phyloP scores from a whole-genome alignment of 2,797 vertebrate species.

The Oophaga sylvatica region DNA sequence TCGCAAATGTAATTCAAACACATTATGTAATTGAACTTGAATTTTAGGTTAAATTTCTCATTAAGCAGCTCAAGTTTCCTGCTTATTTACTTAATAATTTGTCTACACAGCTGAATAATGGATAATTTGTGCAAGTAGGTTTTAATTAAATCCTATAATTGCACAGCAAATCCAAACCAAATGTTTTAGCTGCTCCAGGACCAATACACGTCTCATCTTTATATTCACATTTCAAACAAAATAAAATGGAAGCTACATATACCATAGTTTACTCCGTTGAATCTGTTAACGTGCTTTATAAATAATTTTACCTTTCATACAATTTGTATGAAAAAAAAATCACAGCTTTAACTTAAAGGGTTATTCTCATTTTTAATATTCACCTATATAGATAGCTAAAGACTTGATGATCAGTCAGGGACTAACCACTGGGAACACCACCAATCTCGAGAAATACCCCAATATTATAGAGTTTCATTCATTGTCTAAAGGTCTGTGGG shows the following conservation, averaged over 20 bases:
- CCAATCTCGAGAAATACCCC: too few relatives aligned
- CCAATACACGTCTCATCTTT: background rate
- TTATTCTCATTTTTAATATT: too few relatives aligned
- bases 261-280: background rate
- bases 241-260: background rate
- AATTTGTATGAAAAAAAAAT: too few relatives aligned
- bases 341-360: too few relatives aligned
- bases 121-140: slow-evolving; percentile 18
- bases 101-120: slow-evolving; percentile 20
- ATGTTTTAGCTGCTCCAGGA: slow-evolving; percentile 8
- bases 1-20: background rate
- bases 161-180: background rate
- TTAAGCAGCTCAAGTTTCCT: background rate
- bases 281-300: background rate
- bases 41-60: slow-evolving; percentile 14
- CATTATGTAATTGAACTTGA: slow-evolving; percentile 15
- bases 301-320: too few relatives aligned
- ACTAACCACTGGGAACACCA: too few relatives aligned
- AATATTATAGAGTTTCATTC: too few relatives aligned
- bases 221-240: slow-evolving; percentile 10
- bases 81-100: slow-evolving; percentile 29
- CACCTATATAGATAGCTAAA: too few relatives aligned
- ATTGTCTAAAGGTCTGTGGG: too few relatives aligned
- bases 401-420: too few relatives aligned
- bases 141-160: slow-evolving; percentile 37